Percentiles rank a stretch among this genome's conserved stretches.
These are phyloP conservation scores for Crotalus viridis DNA, from an alignment of 2,113 vertebrate species.

Conservation along the genomic window DNA sequence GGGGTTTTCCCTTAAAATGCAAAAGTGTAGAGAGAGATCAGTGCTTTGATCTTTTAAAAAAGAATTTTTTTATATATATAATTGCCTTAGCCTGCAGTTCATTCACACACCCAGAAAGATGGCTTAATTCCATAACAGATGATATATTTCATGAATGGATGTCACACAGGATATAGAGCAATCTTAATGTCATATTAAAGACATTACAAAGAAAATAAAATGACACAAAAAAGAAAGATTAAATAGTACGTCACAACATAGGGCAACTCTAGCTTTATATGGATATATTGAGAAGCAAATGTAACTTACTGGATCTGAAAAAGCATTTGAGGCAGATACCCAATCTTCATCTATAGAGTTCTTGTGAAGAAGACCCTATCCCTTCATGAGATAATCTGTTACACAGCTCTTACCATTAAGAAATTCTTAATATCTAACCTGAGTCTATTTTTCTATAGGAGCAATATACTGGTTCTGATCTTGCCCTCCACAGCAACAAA, in stretches of 20 bases:
- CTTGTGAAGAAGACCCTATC: neutral
- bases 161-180: constrained; percentile 35
- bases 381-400: neutral
- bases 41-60: neutral
- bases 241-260: neutral
- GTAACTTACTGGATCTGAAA: neutral
- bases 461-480: neutral
- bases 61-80: neutral
- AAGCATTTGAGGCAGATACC: neutral
- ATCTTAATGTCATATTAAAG: constrained; percentile 15
- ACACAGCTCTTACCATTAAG: neutral
- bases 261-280: neutral
- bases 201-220: neutral
- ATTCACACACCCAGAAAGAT: constrained; percentile 31
- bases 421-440: neutral
- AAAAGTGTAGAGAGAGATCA: neutral
- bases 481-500: neutral
- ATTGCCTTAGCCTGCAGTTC: constrained; percentile 3
- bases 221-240: neutral
- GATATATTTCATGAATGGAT: constrained; percentile 36
- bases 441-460: neutral
- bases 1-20: constrained; percentile 29
- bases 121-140: constrained; percentile 16
- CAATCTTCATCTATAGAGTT: neutral
- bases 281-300: neutral